Percentiles rank a stretch among this genome's conserved stretches.
These are phyloP conservation scores for Rhegmatorhina hoffmannsi DNA, from an alignment of 2,113 vertebrate genomes.

Conservation along the genomic window DNA sequence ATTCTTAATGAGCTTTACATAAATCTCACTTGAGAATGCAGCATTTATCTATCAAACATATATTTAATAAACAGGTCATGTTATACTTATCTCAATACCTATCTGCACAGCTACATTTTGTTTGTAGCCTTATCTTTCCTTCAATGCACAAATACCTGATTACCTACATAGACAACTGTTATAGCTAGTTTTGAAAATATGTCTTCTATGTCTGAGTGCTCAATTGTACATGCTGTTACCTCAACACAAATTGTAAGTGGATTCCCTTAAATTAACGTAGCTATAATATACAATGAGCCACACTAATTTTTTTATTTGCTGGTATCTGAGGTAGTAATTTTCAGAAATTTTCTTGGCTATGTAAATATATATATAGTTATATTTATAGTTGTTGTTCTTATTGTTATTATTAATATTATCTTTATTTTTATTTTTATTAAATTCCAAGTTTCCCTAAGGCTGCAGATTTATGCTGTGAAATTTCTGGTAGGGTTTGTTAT, in stretches of 20 bases:
- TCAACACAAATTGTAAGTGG: neutral
- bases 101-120: neutral
- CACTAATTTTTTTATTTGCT: neutral
- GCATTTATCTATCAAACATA: neutral
- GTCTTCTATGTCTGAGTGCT: neutral
- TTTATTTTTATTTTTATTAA: neutral
- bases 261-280: neutral
- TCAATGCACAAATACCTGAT: slow-evolving; percentile 8
- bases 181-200: neutral
- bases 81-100: neutral
- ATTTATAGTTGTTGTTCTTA: neutral
- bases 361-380: neutral
- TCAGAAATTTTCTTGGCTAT: neutral
- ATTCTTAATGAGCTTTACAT: neutral
- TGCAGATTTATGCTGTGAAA: neutral
- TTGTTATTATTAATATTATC: neutral
- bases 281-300: neutral
- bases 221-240: neutral
- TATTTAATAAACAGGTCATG: neutral
- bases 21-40: slow-evolving; percentile 5
- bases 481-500: neutral
- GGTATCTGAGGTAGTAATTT: neutral
- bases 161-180: neutral
- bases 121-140: neutral
- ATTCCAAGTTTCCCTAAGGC: neutral